Evolutionary conservation across 2,888 invertebrate genomes (phyloP), one percentile per base, ranked within the genome.

Genomic region (Lasioglossum calceatum): DNA sequence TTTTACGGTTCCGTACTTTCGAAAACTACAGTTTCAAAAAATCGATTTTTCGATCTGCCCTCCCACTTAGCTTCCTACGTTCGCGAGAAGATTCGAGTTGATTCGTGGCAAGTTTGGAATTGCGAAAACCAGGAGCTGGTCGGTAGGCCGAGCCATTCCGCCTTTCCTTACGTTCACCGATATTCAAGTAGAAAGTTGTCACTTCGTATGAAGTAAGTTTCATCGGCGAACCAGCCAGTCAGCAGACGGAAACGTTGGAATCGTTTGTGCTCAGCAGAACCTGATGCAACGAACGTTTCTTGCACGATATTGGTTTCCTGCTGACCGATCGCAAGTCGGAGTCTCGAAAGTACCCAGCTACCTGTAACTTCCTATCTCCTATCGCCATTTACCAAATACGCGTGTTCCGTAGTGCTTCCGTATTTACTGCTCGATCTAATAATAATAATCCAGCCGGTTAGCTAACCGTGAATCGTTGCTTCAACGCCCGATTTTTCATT

Each of bases 131-230:
- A 81, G 85, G 84, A 83, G 77, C 79, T 73, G 84, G 82, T 39
- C 73, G 84, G 78, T 39, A 74, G 80, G 39, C 77, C 23, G 32
- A 81, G 32, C 82, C 71, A 71, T 77, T 81, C 81, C 47, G 70
- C 87, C 87, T 86, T 90, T 84, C 78, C 79, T 89, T 90, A 71
- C 86, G 83, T 88, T 90, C 82, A 77, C 87, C 86, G 82, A 86
- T 84, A 85, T 90, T 78, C 81, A 32, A 67, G 67, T 82, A 88
- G 89, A 90, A 87, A 85, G 84, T 88, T 85, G 87, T 84, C 85
- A 84, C 79, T 85, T 82, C 64, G 74, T 58, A 61, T 70, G 75
- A 72, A 82, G 75, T 16, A 72, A 82, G 75, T 16, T 61, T 44
- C 54, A 14, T 50, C 76, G 75, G 27, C 54, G 14, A 27, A 27